These are phyloP conservation scores for Platycheirus albimanus DNA, from an alignment of 2,888 invertebrate genomes.

Conservation along the genomic window DNA sequence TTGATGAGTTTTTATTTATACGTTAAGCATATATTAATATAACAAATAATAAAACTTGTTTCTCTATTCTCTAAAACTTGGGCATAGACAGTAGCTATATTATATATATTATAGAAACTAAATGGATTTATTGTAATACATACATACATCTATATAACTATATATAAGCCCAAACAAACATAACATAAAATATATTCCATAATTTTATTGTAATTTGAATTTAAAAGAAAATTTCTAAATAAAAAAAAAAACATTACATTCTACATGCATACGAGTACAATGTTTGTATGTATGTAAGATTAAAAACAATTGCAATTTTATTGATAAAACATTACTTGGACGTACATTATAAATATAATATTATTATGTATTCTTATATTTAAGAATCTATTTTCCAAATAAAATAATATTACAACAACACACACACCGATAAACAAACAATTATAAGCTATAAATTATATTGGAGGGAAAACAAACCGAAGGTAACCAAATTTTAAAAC, in stretches of 20 bases:
- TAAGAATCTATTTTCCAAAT: constrained; percentile 65
- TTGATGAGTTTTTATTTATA: constrained; percentile 64
- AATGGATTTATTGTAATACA: constrained; percentile 59
- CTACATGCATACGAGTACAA: too few relatives aligned
- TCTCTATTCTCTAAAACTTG: constrained; percentile 37
- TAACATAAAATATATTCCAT: constrained; percentile 61
- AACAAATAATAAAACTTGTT: constrained; percentile 58
- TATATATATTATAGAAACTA: constrained; percentile 28
- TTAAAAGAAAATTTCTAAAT: constrained; percentile 50
- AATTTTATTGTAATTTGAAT: constrained; percentile 70
- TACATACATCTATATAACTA: constrained; percentile 13
- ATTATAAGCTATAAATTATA: constrained; percentile 25
- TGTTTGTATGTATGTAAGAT: constrained; percentile 35
- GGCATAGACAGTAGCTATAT: constrained; percentile 56
- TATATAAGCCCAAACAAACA: constrained; percentile 49
- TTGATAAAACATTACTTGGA: constrained; percentile 47
- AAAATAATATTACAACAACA: constrained; percentile 21
- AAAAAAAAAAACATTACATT: constrained; percentile 6
- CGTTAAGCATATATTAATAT: constrained; percentile 49
- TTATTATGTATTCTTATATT: constrained; percentile 56
- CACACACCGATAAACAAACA: constrained; percentile 17
- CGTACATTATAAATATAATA: constrained; percentile 11
- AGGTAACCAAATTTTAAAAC: constrained; percentile 32
- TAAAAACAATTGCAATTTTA: constrained; percentile 58
- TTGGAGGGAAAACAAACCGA: constrained; percentile 32